Base-by-base conservation (phyloP, 1,140 invertebrate species). In the Sitodiplosis mosellana region DNA sequence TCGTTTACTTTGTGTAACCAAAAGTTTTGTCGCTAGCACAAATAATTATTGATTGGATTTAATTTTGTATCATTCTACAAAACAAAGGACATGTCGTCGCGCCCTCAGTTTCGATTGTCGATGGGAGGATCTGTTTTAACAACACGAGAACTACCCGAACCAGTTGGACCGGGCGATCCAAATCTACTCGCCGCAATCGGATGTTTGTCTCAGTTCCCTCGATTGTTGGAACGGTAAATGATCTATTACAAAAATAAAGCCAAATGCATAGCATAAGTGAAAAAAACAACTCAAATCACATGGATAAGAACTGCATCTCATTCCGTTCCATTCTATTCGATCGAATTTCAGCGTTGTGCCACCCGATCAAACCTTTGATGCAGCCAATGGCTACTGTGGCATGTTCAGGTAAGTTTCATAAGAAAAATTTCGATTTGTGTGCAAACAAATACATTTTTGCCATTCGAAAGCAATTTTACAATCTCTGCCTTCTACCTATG, bases 381-480 rank as follows among this genome's bases (percentile, higher is more conserved):
- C 48, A 34, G 33, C 41, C 2, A 44, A 21, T 44, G 48, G 48
- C 4, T 49, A 49, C 27, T 38, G 36, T 22, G 48, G 48, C n/a
- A 49, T 50, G 45, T 50, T 47, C 21, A 40, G 40, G 45, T 50
- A 50, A 41, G 45, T 33, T n/a, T n/a, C 12, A 14, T 45, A 4
- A 17, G 33, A 36, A 46, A n/a, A n/a, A n/a, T n/a, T n/a, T n/a
- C n/a, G n/a, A n/a, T n/a, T n/a, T n/a, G n/a, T n/a, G n/a, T n/a
- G n/a, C n/a, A n/a, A n/a, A n/a, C n/a, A n/a, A n/a, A n/a, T n/a
- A n/a, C n/a, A n/a, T n/a, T n/a, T n/a, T 8, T 34, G 14, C 33
- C 7, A 34, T 34, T 34, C 14, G 14, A 34, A 34, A 8, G 33
- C 33, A 34, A 34, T 34, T 34, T 34, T 34, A 14, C 33, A 34